Evolutionary conservation across 2,888 invertebrate genomes (phyloP).

Genomic region (Nineta flava): DNA sequence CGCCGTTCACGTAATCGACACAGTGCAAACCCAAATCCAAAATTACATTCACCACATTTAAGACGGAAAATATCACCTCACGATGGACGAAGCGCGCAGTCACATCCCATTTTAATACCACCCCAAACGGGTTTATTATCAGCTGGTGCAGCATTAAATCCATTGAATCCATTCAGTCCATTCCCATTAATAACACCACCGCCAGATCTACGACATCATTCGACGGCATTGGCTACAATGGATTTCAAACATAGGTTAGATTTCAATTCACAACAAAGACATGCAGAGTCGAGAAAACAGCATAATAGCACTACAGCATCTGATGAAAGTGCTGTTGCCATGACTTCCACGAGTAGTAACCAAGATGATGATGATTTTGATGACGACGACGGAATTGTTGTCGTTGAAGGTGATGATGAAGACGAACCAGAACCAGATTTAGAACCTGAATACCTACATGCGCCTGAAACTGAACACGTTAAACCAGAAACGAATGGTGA

Average conservation of each 20-base stretch:
- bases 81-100: constrained; percentile 78
- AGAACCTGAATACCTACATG: no score
- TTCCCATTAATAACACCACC: constrained; percentile 62
- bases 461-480: constrained; percentile 12
- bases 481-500: constrained; percentile 26
- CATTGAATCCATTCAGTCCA: constrained; percentile 59
- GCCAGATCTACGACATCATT: constrained; percentile 46
- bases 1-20: constrained; percentile 89
- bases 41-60: constrained; percentile 88
- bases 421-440: constrained; percentile 26
- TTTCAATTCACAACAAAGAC: constrained; percentile 30
- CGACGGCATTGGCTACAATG: constrained; percentile 33
- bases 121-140: constrained; percentile 50
- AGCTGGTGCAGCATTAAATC: constrained; percentile 48
- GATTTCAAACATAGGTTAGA: constrained; percentile 51
- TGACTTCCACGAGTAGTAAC: constrained; percentile 18
- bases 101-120: constrained; percentile 65
- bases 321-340: constrained; percentile 15
- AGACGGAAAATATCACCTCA: constrained; percentile 88
- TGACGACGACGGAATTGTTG: constrained; percentile 63
- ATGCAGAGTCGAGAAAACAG: constrained; percentile 29
- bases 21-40: constrained; percentile 96
- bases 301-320: constrained; percentile 20
- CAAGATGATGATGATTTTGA: constrained; percentile 44
- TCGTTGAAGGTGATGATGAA: constrained; percentile 54